These are phyloP conservation scores for Cheilinus undulatus DNA, from an alignment of 2,113 vertebrate species.

Conservation along the genomic window DNA sequence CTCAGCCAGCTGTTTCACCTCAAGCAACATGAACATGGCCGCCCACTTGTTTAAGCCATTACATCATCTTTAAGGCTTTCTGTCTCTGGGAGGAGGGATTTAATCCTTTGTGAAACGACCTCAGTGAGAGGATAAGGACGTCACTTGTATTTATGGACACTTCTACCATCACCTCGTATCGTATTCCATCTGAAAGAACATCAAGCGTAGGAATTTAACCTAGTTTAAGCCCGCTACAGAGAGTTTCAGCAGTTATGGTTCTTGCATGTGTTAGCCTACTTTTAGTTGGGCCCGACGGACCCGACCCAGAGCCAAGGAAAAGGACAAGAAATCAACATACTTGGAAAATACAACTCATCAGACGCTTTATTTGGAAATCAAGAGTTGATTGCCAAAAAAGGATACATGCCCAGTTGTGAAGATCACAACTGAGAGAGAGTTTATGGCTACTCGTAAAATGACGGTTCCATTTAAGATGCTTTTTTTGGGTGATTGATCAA, in stretches of 20 bases:
- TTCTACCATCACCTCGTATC: not conserved
- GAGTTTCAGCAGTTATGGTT: conserved; percentile 30
- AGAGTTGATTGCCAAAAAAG: not conserved
- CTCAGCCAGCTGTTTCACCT: not conserved
- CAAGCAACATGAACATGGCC: not conserved
- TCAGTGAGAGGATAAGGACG: no score
- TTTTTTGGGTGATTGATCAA: conserved; percentile 1
- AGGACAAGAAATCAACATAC: conserved; percentile 14
- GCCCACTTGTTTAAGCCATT: not conserved
- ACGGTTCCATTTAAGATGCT: not conserved
- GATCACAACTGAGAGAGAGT: not conserved
- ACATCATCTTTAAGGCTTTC: not conserved
- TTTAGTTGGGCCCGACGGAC: not conserved
- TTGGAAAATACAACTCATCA: conserved; percentile 1
- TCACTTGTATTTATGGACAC: not conserved
- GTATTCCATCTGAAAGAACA: not conserved
- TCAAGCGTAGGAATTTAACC: not conserved
- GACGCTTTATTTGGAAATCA: not conserved
- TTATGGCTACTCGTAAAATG: not conserved
- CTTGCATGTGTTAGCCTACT: conserved; percentile 39
- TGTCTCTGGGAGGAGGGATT: no score
- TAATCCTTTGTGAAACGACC: not conserved
- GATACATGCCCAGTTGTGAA: not conserved
- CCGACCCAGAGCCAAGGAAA: not conserved
- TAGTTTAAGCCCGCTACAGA: conserved; percentile 16